Percentiles rank a stretch among this genome's conserved stretches.
Evolutionary conservation across 2,113 vertebrate species (phyloP).

Genomic region (Megatriorchis doriae): DNA sequence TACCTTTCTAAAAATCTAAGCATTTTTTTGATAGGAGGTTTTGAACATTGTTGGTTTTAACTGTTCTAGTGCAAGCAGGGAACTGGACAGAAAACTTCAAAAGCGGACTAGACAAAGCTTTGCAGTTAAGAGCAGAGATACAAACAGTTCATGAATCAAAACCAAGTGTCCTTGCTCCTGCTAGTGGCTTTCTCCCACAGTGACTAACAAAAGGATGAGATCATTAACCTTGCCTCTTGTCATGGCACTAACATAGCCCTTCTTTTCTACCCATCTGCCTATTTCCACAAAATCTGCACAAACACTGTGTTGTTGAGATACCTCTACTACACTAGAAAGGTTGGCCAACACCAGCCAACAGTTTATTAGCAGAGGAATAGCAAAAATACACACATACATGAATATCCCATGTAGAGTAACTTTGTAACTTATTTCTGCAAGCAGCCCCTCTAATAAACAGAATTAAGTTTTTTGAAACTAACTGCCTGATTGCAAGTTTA

Average conservation of each 20-base stretch:
- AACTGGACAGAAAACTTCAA: not conserved
- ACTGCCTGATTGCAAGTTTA: not conserved
- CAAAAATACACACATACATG: not conserved
- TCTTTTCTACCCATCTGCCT: not conserved
- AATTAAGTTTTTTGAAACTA: not conserved
- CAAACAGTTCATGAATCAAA: not conserved
- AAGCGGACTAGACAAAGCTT: not conserved
- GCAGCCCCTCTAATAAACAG: not conserved
- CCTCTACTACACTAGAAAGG: not conserved
- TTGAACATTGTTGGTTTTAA: not conserved
- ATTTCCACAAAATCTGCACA: not conserved
- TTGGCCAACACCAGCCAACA: not conserved
- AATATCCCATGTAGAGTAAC: not conserved
- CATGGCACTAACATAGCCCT: not conserved
- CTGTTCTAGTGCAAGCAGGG: not conserved
- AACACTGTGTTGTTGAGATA: not conserved
- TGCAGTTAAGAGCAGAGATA: not conserved
- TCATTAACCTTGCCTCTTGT: not conserved
- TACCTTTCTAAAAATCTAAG: not conserved
- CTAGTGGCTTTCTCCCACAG: not conserved
- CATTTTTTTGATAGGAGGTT: not conserved
- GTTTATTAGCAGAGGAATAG: not conserved
- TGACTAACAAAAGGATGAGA: not conserved
- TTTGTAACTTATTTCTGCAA: not conserved
- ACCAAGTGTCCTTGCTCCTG: not conserved